phyloP scores from a whole-genome alignment of 2,888 invertebrate genomes.

The Phengaris arion region DNA sequence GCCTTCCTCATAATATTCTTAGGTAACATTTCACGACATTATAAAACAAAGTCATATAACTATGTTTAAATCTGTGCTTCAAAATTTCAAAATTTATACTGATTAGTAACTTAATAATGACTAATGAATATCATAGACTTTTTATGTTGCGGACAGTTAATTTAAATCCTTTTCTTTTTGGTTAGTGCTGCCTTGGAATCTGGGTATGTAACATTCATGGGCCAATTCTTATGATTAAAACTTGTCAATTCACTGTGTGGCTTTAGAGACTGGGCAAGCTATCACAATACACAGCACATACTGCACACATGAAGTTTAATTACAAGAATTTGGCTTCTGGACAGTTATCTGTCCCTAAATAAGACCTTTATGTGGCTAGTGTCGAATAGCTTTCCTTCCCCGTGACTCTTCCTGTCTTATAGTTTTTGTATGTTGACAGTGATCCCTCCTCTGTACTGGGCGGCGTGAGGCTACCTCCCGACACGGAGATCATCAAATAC shows the following conservation, averaged over 20 bases:
- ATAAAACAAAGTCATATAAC: neutral
- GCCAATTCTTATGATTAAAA: too few species aligned
- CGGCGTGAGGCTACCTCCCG: constrained; percentile 90
- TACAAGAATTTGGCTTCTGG: too few species aligned
- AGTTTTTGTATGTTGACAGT: constrained; percentile 61
- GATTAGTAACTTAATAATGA: too few species aligned
- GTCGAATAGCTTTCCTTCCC: constrained; percentile 22
- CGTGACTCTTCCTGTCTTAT: neutral
- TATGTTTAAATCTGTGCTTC: too few species aligned
- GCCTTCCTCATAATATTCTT: constrained; percentile 73
- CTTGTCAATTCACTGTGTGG: too few species aligned
- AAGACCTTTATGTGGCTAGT: neutral
- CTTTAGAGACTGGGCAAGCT: too few species aligned
- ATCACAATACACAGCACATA: too few species aligned
- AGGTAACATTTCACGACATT: constrained; percentile 50
- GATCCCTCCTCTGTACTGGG: constrained; percentile 91
- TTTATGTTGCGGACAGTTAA: too few species aligned
- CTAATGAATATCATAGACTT: too few species aligned
- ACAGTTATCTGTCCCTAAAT: too few species aligned
- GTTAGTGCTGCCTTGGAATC: constrained; percentile 85
- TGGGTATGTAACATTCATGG: constrained; percentile 75
- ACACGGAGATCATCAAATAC: constrained; percentile 94
- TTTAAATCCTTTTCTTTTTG: constrained; percentile 45
- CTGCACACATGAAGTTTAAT: too few species aligned
- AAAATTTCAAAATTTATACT: too few species aligned